Conservation (phyloP, 2,113 vertebrate genomes). For the Telmatochromis sp. region DNA sequence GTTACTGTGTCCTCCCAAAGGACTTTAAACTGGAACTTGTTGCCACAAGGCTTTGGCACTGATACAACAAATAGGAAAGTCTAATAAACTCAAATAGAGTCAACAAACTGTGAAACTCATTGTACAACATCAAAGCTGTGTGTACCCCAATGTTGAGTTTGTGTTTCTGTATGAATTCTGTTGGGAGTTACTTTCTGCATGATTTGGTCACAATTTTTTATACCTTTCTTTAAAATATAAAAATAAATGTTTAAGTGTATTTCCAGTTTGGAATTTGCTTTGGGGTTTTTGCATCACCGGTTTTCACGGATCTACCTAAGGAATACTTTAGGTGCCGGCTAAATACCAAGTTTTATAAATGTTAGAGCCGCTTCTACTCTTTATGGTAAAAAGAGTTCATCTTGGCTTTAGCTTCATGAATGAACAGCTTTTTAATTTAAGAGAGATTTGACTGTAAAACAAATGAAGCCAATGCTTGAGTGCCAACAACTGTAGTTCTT, state of each 20-base stretch:
- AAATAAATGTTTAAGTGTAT: background rate
- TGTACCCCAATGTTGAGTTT: background rate
- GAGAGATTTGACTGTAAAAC: background rate
- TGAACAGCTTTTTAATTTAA: background rate
- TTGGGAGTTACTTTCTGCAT: background rate
- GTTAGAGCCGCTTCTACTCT: background rate
- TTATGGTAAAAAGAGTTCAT: accelerated
- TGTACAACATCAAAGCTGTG: background rate
- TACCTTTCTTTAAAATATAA: background rate
- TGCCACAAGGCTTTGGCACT: conserved; percentile 2
- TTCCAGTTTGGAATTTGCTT: background rate
- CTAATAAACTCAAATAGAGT: background rate
- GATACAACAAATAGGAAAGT: background rate
- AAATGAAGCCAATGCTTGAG: background rate
- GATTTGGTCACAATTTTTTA: background rate
- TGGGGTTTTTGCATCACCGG: accelerated
- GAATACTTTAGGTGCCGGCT: background rate
- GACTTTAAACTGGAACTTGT: background rate
- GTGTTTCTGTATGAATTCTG: background rate
- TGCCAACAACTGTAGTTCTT: background rate
- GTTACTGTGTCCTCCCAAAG: conserved; percentile 1
- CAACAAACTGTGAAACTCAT: background rate
- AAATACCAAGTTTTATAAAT: background rate
- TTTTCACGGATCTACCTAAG: background rate
- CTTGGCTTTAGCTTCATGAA: background rate